A percentile compares a stretch with the other conserved stretches of the same genome.
These are phyloP conservation scores for Dasysyrphus albostriatus DNA, from an alignment of 2,888 invertebrate species.

Conservation along the genomic window DNA sequence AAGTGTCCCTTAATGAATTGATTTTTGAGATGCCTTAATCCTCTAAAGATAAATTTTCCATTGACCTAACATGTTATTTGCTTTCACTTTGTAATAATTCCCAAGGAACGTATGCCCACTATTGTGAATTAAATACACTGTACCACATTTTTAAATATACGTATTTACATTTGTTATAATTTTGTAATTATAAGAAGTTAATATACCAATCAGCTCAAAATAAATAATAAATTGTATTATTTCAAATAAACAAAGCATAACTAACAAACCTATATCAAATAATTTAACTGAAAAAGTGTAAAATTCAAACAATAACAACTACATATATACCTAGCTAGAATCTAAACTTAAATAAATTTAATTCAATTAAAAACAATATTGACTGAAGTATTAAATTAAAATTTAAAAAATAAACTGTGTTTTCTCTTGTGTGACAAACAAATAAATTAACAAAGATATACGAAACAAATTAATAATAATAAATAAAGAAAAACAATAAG, in stretches of 20 bases:
- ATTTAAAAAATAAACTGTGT: conserved; percentile 35
- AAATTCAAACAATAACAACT: conserved; percentile 14
- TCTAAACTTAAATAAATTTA: conserved; percentile 28
- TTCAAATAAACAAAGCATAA: background rate
- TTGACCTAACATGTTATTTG: too few relatives aligned
- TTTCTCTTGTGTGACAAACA: conserved; percentile 70
- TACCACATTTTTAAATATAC: background rate
- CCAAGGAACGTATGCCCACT: too few relatives aligned
- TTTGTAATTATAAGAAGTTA: background rate
- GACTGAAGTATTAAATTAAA: conserved; percentile 59
- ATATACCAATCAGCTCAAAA: background rate
- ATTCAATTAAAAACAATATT: conserved; percentile 50
- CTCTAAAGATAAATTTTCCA: too few relatives aligned
- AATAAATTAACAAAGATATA: conserved; percentile 35
- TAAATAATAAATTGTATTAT: background rate
- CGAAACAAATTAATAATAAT: conserved; percentile 48
- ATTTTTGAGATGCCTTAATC: too few relatives aligned
- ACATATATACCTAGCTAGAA: conserved; percentile 53
- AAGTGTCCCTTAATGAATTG: too few relatives aligned
- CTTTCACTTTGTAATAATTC: too few relatives aligned
- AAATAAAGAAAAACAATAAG: conserved; percentile 38
- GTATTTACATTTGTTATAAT: background rate
- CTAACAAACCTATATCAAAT: background rate
- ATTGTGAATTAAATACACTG: too few relatives aligned
- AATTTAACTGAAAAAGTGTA: background rate